Conservation (phyloP, 2,113 vertebrate genomes). For the Entelurus aequoreus region DNA sequence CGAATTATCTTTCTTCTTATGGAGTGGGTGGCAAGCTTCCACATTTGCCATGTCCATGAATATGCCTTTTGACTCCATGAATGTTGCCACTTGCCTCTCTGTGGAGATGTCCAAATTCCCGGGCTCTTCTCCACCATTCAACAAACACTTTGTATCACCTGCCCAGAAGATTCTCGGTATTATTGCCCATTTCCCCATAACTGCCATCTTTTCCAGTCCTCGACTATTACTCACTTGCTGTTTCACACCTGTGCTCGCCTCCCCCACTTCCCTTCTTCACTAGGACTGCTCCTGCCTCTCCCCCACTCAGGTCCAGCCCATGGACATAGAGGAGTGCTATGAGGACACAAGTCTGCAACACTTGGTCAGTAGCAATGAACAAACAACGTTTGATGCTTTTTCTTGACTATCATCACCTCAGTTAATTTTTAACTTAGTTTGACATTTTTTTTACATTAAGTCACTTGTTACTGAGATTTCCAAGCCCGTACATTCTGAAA, state of each 20-base stretch:
- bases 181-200: too few species aligned
- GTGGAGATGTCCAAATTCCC: too few species aligned
- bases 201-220: not conserved
- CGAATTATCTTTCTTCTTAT: too few species aligned
- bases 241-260: constrained; percentile 60
- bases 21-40: too few species aligned
- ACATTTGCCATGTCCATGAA: too few species aligned
- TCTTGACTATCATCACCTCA: constrained; percentile 3
- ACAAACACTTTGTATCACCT: too few species aligned
- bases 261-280: constrained; percentile 40
- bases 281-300: constrained; percentile 97
- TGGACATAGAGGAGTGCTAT: constrained; percentile 84
- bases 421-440: not conserved
- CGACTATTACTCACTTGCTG: constrained; percentile 16
- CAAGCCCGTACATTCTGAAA: not conserved
- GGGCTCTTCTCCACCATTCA: too few species aligned
- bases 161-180: too few species aligned
- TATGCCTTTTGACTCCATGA: too few species aligned
- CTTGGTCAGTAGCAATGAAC: constrained; percentile 78
- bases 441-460: not conserved
- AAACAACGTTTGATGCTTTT: constrained; percentile 26
- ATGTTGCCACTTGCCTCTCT: too few species aligned
- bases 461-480: not conserved
- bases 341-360: constrained; percentile 79
- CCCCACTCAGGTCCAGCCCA: constrained; percentile 85